A percentile compares a stretch with the other conserved stretches of the same genome.
phyloP scores from a whole-genome alignment of 1,140 invertebrate species.

The Drosophila nasuta region DNA sequence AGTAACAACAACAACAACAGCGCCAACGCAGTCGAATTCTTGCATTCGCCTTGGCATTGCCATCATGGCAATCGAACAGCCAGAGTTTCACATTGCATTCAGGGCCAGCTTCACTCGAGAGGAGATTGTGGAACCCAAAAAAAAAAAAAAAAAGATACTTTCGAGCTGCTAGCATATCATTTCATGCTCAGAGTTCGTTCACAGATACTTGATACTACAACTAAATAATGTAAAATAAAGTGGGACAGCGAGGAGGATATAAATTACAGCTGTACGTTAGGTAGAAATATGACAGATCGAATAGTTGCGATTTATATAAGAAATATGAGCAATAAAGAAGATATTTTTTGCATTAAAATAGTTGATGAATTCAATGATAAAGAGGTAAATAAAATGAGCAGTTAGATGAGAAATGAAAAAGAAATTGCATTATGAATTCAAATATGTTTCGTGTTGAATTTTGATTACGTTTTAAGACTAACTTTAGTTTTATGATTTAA shows the following conservation, averaged over 20 bases:
- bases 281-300: not conserved
- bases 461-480: no score
- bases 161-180: slow-evolving; percentile 1
- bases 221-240: not conserved
- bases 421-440: no score
- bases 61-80: slow-evolving; percentile 25
- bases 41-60: slow-evolving; percentile 52
- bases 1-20: slow-evolving; percentile 24
- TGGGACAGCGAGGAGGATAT: not conserved
- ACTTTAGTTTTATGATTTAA: no score
- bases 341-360: no score
- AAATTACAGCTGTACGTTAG: not conserved
- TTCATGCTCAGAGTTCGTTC: not conserved
- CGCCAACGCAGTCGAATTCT: slow-evolving; percentile 47
- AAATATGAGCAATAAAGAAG: not conserved
- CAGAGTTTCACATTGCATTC: slow-evolving; percentile 54
- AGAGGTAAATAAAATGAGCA: no score
- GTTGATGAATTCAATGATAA: no score
- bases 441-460: no score
- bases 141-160: not conserved
- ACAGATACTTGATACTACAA: not conserved
- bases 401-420: no score
- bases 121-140: slow-evolving; percentile 16
- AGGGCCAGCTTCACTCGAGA: slow-evolving; percentile 18
- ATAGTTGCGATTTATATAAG: not conserved